Evolutionary conservation across 1,140 invertebrate species (phyloP), one percentile per base, ranked within the genome.

Genomic region (Lucilia sericata): DNA sequence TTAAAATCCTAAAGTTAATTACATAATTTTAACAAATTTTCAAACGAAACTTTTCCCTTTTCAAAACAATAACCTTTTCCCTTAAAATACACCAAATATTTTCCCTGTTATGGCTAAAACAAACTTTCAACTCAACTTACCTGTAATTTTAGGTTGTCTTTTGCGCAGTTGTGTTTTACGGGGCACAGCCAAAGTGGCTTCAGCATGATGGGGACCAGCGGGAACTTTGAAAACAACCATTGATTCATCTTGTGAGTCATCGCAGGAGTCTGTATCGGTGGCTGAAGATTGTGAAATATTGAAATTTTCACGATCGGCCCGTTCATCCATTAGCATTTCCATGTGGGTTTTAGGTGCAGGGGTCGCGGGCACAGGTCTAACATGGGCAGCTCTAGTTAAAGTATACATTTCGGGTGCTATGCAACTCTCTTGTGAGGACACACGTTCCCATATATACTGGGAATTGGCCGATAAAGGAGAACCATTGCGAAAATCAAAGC

Each of bases 81-180:
- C n/a, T n/a, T n/a, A n/a, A n/a, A n/a, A n/a, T n/a, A n/a, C n/a
- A n/a, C n/a, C n/a, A n/a, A n/a, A n/a, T n/a, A n/a, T n/a, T n/a
- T n/a, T n/a, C n/a, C n/a, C n/a, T n/a, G n/a, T n/a, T n/a, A n/a
- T n/a, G n/a, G n/a, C n/a, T n/a, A n/a, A n/a, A n/a, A n/a, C n/a
- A 30, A 30, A 30, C 25, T 30, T 30, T 30, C 25, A 30, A 30
- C 25, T 19, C 19, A 7, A 70, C 87, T 90, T 86, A 91, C 90
- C 90, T 90, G 90, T 91, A 85, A 91, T 91, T 89, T 91, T 91
- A 17, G 87, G 89, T 84, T 91, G 90, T 75, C 90, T 86, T 83
- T 91, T 91, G 84, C 88, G 87, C 19, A 86, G 76, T 76, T 80
- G 80, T 65, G 85, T 78, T 78, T 83, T 84, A 49, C 81, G 55